phyloP scores from a whole-genome alignment of 1,140 invertebrate species.

The Physella acuta region DNA sequence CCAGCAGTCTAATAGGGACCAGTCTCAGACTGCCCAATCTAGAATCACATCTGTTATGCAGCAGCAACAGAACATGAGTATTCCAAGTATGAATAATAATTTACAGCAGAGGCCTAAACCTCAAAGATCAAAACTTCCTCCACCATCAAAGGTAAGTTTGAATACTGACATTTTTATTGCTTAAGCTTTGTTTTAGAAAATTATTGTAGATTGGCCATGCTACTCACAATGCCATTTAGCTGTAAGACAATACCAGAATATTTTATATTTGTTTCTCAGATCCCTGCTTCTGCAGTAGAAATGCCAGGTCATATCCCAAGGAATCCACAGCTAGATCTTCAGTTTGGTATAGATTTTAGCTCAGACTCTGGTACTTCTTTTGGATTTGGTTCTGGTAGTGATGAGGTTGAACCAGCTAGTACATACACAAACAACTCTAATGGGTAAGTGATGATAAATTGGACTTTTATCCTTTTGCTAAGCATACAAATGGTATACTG shows the following conservation, averaged over 20 bases:
- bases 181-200: not conserved
- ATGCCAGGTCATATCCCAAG: constrained; percentile 83
- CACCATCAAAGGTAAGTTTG: constrained; percentile 77
- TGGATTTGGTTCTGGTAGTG: constrained; percentile 45
- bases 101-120: constrained; percentile 66
- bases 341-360: constrained; percentile 90
- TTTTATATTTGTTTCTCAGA: constrained; percentile 66
- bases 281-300: constrained; percentile 89
- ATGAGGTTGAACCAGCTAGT: constrained; percentile 27
- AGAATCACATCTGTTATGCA: constrained; percentile 24
- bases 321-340: constrained; percentile 84
- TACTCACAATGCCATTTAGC: too few relatives aligned
- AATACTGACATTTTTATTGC: not conserved
- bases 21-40: constrained; percentile 28
- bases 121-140: constrained; percentile 80
- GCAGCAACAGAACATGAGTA: constrained; percentile 30
- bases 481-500: not conserved
- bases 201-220: too few relatives aligned
- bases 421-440: constrained; percentile 33
- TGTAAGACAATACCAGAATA: too few relatives aligned
- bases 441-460: constrained; percentile 29
- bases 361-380: constrained; percentile 60
- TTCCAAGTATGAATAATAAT: constrained; percentile 37
- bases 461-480: constrained; percentile 1
- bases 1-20: constrained; percentile 6